Base-by-base conservation (phyloP, 1,140 invertebrate genomes). In the Achroia grisella region DNA sequence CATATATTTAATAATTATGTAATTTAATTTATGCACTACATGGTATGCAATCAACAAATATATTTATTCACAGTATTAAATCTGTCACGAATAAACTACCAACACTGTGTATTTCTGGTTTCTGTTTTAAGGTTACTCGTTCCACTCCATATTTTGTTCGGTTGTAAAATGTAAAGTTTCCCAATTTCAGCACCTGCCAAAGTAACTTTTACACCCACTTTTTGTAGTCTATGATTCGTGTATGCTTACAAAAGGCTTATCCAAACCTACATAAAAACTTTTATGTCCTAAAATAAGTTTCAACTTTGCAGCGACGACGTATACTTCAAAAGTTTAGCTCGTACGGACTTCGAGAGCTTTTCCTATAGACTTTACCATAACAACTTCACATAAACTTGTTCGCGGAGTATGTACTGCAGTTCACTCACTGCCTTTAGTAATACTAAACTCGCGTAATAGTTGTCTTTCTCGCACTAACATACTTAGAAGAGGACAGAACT, bases 251-350 rank as follows among this genome's bases (percentile, higher is more conserved):
- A 17, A 15, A 37, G 14, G 23, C 44, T 47, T 45, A 32, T 45
- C 27, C 33, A 49, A 51, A 51, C 42, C 32, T 40, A 40, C 42
- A 50, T 44, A 35, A 41, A 41, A 58, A 54, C 48, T 57, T 44
- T 36, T 52, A 48, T 47, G 36, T 44, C 47, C 45, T 44, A 52
- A 61, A 54, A 50, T 53, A 54, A 52, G 44, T 49, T 45, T 15
- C 33, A 47, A 57, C 28, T 54, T 45, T 42, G 33, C 30, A 53
- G 46, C 44, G 17, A 45, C 37, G 43, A 48, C 44, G 39, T 48
- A 51, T 57, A 54, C 54, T 47, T 23, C 32, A 32, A 49, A 62
- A 57, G 37, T 57, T 62, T 49, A 47, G 31, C 42, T n/a, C 47
- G 49, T 39, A 41, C 37, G 44, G 47, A 46, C 45, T 49, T 43